Conservation (phyloP, 2,797 vertebrate species). For the Pangasius macronema region DNA sequence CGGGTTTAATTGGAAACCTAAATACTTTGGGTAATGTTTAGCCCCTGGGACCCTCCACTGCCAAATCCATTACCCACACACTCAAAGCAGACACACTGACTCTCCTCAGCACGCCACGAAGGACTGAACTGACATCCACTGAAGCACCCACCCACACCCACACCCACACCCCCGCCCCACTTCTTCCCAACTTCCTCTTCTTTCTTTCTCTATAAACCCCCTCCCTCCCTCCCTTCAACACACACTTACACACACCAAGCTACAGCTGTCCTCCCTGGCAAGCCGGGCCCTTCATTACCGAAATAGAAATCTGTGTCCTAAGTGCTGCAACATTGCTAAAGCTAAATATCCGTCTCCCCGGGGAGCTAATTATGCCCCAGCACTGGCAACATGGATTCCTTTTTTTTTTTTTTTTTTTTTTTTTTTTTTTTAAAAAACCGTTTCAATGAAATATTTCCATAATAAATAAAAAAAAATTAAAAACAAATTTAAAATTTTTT, state of each 20-base stretch:
- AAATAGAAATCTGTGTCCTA: constrained; percentile 99
- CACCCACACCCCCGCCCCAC: constrained; percentile 13
- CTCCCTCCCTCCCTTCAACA: constrained; percentile 60
- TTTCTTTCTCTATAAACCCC: background rate
- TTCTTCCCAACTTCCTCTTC: constrained; percentile 22
- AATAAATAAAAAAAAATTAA: too few relatives aligned
- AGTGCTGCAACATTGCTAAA: constrained; percentile 99
- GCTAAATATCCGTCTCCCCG: constrained; percentile 99
- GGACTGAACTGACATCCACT: constrained; percentile 91
- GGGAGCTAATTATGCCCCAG: constrained; percentile 99
- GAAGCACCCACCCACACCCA: constrained; percentile 75
- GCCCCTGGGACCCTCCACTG: constrained; percentile 89
- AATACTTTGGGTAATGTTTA: constrained; percentile 91
- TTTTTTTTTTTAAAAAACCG: too few relatives aligned
- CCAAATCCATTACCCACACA: constrained; percentile 92
- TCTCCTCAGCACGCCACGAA: constrained; percentile 82
- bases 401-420: constrained; percentile 85
- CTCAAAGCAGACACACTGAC: constrained; percentile 86
- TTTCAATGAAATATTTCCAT: too few relatives aligned
- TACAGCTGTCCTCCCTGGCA: constrained; percentile 96
- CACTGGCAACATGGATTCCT: constrained; percentile 97
- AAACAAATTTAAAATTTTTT: too few relatives aligned
- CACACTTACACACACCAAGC: constrained; percentile 78
- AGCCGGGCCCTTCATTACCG: constrained; percentile 94
- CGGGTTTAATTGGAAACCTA: constrained; percentile 95